Conservation (phyloP, 2,888 invertebrate genomes). For the Zeuzera pyrina region DNA sequence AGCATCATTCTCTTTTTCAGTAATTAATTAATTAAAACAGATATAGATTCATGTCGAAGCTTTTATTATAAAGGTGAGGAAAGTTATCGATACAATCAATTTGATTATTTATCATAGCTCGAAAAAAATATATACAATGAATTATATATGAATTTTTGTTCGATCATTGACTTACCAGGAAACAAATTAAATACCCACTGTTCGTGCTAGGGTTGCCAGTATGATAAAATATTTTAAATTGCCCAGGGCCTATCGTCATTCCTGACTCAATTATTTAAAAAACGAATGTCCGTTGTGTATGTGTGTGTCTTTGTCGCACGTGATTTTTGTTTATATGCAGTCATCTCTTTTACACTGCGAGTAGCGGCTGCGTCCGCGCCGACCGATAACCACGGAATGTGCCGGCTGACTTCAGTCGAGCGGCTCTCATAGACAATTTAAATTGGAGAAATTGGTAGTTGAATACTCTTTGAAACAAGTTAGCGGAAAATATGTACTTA, state of each 20-base stretch:
- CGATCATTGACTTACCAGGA: slow-evolving; percentile 39
- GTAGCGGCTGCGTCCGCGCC: slow-evolving; percentile 50
- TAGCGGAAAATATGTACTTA: too few species aligned
- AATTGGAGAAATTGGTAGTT: slow-evolving; percentile 67
- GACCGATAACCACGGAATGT: slow-evolving; percentile 66
- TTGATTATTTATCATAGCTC: background rate
- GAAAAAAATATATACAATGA: background rate
- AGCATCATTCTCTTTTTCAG: too few species aligned
- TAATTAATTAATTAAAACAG: too few species aligned
- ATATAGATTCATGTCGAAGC: too few species aligned
- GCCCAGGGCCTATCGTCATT: slow-evolving; percentile 66
- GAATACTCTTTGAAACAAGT: slow-evolving; percentile 44
- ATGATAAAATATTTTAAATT: slow-evolving; percentile 61
- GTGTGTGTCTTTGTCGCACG: slow-evolving; percentile 40
- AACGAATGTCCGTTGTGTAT: slow-evolving; percentile 49
- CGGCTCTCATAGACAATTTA: slow-evolving; percentile 69
- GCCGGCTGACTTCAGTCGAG: slow-evolving; percentile 68
- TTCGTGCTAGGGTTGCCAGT: slow-evolving; percentile 56
- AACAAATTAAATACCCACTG: slow-evolving; percentile 59
- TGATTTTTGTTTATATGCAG: slow-evolving; percentile 30
- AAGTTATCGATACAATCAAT: too few species aligned
- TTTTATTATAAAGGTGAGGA: too few species aligned
- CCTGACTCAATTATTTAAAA: slow-evolving; percentile 69
- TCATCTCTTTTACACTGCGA: slow-evolving; percentile 34
- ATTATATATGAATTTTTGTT: too few species aligned